phyloP scores from a whole-genome alignment of 2,888 invertebrate genomes.

The Agelastica alni region DNA sequence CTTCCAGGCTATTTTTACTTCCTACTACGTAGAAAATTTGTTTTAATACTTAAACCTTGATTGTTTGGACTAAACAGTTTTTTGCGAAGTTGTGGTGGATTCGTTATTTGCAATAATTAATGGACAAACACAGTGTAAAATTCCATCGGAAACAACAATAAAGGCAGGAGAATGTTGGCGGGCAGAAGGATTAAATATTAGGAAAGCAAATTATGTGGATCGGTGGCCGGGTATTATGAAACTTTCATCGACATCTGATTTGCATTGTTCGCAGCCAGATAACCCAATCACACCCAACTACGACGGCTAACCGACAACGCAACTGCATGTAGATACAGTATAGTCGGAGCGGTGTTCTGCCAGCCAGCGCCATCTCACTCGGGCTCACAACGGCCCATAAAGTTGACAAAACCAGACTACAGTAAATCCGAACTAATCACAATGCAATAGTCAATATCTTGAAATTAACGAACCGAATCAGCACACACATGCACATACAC shows the following conservation, averaged over 20 bases:
- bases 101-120: no score
- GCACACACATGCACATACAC: conserved; percentile 23
- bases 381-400: conserved; percentile 29
- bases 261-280: conserved; percentile 15
- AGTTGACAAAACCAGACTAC: conserved; percentile 38
- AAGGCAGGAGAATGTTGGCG: no score
- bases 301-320: conserved; percentile 5
- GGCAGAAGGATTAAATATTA: no score
- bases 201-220: no score
- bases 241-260: conserved; percentile 23
- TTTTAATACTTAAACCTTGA: no score
- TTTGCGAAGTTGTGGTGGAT: no score
- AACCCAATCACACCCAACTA: conserved; percentile 21
- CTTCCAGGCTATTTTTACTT: no score
- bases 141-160: no score
- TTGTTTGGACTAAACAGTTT: no score
- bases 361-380: conserved; percentile 13
- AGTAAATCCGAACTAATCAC: conserved; percentile 43
- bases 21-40: no score
- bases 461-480: conserved; percentile 53
- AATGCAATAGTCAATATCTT: conserved; percentile 51
- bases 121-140: no score
- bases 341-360: not conserved
- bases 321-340: not conserved
- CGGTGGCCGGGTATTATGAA: conserved; percentile 2